Evolutionary conservation across 2,797 vertebrate genomes (phyloP).

Genomic region (Tadarida brasiliensis): DNA sequence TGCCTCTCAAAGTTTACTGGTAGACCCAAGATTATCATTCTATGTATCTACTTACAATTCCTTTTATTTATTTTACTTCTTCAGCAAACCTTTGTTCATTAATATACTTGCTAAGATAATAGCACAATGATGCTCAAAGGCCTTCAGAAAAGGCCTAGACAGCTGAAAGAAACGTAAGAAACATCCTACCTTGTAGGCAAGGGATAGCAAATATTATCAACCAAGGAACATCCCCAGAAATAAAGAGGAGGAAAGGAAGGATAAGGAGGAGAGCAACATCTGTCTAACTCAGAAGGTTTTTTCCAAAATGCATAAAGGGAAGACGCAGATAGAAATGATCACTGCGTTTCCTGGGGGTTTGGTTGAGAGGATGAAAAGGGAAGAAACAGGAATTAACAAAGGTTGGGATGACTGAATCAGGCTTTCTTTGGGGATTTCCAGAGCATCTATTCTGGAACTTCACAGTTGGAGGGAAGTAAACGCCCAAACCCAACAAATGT

Average conservation of each 20-base stretch:
- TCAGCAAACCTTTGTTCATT: not conserved
- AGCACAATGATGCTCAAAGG: not conserved
- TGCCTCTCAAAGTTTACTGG: not conserved
- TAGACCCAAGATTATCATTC: not conserved
- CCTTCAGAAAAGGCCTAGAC: not conserved
- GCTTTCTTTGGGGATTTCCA: conserved; percentile 53
- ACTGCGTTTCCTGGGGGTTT: not conserved
- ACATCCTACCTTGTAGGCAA: not conserved
- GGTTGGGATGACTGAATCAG: not conserved
- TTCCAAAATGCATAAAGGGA: not conserved
- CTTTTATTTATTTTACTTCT: not conserved
- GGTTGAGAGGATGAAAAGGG: not conserved
- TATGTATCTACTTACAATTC: not conserved
- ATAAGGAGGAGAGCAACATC: not conserved
- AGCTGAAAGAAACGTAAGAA: not conserved
- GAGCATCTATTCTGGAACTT: conserved; percentile 54
- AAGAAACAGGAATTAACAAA: not conserved
- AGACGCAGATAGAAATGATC: not conserved
- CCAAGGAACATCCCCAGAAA: not conserved
- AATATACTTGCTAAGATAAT: not conserved
- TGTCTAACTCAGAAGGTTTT: not conserved
- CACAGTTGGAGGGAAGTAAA: conserved; percentile 6
- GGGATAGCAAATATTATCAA: not conserved
- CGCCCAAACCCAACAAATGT: not conserved
- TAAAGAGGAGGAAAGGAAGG: not conserved